Evolutionary conservation across 2,888 invertebrate genomes (phyloP).

Genomic region (Eupithecia insigniata): DNA sequence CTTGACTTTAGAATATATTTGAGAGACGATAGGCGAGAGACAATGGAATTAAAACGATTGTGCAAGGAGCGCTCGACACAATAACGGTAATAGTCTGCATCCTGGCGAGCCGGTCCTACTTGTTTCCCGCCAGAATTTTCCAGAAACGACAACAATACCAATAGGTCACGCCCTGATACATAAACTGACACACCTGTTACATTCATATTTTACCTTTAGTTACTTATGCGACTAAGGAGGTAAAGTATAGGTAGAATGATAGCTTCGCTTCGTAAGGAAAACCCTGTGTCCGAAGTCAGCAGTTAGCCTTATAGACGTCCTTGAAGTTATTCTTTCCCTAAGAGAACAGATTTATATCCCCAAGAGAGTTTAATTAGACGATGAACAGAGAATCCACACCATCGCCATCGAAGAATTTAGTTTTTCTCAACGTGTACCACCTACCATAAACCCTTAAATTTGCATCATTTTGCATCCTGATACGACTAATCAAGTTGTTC

Average conservation of each 20-base stretch:
- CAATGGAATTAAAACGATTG: constrained; percentile 55
- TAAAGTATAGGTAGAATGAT: not conserved
- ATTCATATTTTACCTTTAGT: not conserved
- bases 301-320: not conserved
- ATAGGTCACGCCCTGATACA: constrained; percentile 34
- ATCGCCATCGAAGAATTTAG: not conserved
- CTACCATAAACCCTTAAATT: not conserved
- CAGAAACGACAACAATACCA: constrained; percentile 61
- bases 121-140: constrained; percentile 78
- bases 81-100: constrained; percentile 71
- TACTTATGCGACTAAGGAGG: not conserved
- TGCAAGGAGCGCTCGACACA: constrained; percentile 60
- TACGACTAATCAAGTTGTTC: not conserved
- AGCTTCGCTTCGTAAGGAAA: constrained; percentile 1
- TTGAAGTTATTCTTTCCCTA: not conserved
- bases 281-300: not conserved
- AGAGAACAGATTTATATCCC: not conserved
- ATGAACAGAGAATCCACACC: not conserved
- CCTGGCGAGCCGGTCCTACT: constrained; percentile 63
- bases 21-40: constrained; percentile 39
- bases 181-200: constrained; percentile 22
- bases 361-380: not conserved
- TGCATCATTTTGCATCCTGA: not conserved
- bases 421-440: not conserved
- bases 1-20: constrained; percentile 34